Conservation (phyloP, 1,140 invertebrate genomes). For the Colletes gigas region DNA sequence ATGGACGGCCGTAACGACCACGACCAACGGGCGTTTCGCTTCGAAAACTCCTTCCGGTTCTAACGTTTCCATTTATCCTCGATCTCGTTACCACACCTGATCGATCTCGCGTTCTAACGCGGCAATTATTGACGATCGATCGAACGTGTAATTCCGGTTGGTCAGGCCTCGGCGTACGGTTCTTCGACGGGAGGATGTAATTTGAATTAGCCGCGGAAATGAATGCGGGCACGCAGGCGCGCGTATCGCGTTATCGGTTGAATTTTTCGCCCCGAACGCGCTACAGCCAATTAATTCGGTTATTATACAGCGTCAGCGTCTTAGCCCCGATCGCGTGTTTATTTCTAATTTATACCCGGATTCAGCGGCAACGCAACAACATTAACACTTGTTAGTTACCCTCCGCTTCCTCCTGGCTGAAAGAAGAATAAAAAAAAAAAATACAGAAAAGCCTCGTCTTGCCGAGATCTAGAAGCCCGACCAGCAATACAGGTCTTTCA, state of each 20-base stretch:
- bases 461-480: slow-evolving; percentile 3
- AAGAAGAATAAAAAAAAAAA: neutral
- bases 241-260: neutral
- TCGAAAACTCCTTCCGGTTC: too few species aligned
- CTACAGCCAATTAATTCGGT: slow-evolving; percentile 38
- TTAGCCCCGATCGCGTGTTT: slow-evolving; percentile 35
- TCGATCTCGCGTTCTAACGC: too few species aligned
- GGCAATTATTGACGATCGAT: neutral
- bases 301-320: slow-evolving; percentile 13
- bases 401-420: slow-evolving; percentile 14
- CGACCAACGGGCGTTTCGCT: too few species aligned
- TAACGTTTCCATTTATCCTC: neutral
- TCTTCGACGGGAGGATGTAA: neutral
- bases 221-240: neutral
- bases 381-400: slow-evolving; percentile 41
- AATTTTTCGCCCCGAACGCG: neutral
- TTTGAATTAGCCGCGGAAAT: slow-evolving; percentile 14
- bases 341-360: slow-evolving; percentile 32
- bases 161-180: neutral
- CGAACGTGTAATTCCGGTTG: slow-evolving; percentile 26
- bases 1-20: neutral
- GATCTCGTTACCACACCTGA: too few species aligned
- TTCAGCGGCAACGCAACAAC: slow-evolving; percentile 4
- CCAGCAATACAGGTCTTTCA: neutral
- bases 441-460: neutral